These are phyloP conservation scores for Stramonita haemastoma DNA, from an alignment of 2,888 invertebrate species.

Conservation along the genomic window DNA sequence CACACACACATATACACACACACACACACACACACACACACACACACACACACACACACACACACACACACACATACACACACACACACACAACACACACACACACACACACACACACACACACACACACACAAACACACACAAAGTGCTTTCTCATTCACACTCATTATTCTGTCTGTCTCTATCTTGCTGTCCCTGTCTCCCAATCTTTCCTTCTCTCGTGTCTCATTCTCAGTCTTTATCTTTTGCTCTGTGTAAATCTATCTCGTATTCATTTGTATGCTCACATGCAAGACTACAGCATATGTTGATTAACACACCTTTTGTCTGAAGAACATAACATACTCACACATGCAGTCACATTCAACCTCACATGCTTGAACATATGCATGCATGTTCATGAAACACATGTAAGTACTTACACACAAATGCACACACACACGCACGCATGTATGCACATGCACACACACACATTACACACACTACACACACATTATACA, in stretches of 20 bases:
- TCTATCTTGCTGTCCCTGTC: background rate
- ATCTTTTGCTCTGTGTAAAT: no score
- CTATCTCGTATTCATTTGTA: no score
- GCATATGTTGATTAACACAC: no score
- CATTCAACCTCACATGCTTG: no score
- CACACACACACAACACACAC: background rate
- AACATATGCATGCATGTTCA: no score
- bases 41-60: background rate
- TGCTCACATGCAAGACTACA: no score
- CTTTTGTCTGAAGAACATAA: background rate
- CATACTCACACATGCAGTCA: background rate
- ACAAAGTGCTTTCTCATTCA: background rate
- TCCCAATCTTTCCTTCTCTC: background rate
- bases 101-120: constrained; percentile 18
- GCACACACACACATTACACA: background rate
- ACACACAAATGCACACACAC: background rate
- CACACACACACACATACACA: background rate
- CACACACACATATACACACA: background rate
- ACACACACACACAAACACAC: constrained; percentile 11
- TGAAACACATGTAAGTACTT: background rate
- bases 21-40: background rate
- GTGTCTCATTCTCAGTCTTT: background rate
- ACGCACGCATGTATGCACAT: background rate
- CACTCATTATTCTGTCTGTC: background rate
- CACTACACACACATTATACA: no score